Evolutionary conservation across 2,888 invertebrate species (phyloP).

Genomic region (Diloba caeruleocephala): DNA sequence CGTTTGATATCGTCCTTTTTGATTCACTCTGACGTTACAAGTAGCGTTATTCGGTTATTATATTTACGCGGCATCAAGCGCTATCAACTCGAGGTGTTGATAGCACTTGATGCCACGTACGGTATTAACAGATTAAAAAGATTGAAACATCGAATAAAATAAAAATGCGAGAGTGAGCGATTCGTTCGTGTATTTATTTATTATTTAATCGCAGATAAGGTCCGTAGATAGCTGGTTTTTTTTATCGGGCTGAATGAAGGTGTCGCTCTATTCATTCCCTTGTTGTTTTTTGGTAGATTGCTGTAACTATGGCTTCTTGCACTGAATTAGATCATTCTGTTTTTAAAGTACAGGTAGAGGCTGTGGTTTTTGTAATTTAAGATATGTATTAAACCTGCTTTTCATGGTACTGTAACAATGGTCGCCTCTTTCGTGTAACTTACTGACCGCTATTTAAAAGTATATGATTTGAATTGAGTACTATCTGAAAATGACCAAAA

Average conservation of each 20-base stretch:
- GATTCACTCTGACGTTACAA: conserved; percentile 1
- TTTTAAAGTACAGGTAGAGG: not conserved
- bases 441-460: no score
- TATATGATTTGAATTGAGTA: no score
- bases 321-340: not conserved
- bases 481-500: no score
- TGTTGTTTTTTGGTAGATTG: not conserved
- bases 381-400: no score
- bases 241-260: conserved; percentile 10
- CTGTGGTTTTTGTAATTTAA: no score
- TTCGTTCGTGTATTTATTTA: conserved; percentile 14
- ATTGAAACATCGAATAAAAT: conserved; percentile 28
- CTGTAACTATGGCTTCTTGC: not conserved
- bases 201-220: conserved; percentile 18
- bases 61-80: conserved; percentile 11
- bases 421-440: no score
- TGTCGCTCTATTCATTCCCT: not conserved
- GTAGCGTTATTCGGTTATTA: conserved; percentile 5
- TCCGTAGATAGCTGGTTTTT: conserved; percentile 6
- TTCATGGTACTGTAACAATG: no score
- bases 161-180: conserved; percentile 37
- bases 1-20: conserved; percentile 20
- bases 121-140: conserved; percentile 43
- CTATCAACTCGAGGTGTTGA: conserved; percentile 29
- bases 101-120: conserved; percentile 20